A percentile compares a stretch with the other conserved stretches of the same genome.
Evolutionary conservation across 2,888 invertebrate genomes (phyloP).

Genomic region (Suillia variegata): DNA sequence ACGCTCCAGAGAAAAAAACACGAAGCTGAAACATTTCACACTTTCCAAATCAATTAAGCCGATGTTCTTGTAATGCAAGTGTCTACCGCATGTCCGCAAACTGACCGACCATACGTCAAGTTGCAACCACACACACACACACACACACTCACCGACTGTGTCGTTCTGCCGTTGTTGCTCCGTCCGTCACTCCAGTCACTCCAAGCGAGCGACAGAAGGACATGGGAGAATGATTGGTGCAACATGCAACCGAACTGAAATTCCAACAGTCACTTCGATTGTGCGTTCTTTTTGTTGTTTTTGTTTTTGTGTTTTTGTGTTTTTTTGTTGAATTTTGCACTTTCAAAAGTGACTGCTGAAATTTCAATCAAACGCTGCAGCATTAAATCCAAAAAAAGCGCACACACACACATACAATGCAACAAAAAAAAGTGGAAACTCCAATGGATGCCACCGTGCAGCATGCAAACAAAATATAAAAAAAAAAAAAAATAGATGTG

Average conservation of each 20-base stretch:
- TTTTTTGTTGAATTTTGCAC: no score
- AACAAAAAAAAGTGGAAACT: background rate
- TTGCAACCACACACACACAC: conserved; percentile 17
- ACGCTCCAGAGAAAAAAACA: background rate
- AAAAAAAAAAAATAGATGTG: no score
- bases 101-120: conserved; percentile 58
- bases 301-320: no score
- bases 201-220: background rate
- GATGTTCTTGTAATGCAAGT: conserved; percentile 53
- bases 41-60: conserved; percentile 54
- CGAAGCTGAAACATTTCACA: no score
- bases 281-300: background rate
- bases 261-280: background rate
- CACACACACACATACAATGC: background rate
- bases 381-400: no score
- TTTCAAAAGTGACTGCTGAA: background rate
- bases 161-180: no score
- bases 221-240: conserved; percentile 40
- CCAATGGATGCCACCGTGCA: background rate
- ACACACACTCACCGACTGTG: no score
- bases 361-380: conserved; percentile 3
- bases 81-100: conserved; percentile 59
- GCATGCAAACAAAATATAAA: background rate
- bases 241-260: conserved; percentile 33
- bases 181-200: no score